These are phyloP conservation scores for Hydropsyche betteni DNA, from an alignment of 2,888 invertebrate genomes.

Conservation along the genomic window DNA sequence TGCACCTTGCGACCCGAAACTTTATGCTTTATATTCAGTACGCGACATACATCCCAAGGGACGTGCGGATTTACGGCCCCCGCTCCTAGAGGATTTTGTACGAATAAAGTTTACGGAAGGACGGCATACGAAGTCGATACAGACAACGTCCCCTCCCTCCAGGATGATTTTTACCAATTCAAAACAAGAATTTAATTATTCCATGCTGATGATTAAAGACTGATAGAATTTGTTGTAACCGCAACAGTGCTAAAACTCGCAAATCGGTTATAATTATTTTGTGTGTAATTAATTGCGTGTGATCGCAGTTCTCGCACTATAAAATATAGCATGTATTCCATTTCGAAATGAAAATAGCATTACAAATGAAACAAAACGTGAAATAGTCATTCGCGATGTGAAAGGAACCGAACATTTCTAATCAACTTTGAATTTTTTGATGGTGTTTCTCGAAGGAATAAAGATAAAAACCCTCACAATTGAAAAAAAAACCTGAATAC, in stretches of 20 bases:
- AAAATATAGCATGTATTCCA: background rate
- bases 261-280: constrained; percentile 20
- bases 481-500: no score
- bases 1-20: no score
- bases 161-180: background rate
- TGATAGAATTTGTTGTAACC: background rate
- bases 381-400: background rate
- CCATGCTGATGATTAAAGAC: background rate
- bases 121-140: no score
- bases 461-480: no score
- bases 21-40: constrained; percentile 38
- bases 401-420: constrained; percentile 5
- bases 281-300: background rate
- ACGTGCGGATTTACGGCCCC: constrained; percentile 43
- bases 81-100: constrained; percentile 18
- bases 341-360: background rate
- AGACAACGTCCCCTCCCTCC: background rate
- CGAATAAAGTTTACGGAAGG: constrained; percentile 37
- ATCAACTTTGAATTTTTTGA: constrained; percentile 10
- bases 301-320: background rate
- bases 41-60: constrained; percentile 32
- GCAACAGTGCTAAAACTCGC: background rate
- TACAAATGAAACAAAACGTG: background rate
- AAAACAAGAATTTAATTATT: background rate
- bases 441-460: no score